Conservation (phyloP, 2,888 invertebrate genomes). For the Sarcophaga caerulescens region DNA sequence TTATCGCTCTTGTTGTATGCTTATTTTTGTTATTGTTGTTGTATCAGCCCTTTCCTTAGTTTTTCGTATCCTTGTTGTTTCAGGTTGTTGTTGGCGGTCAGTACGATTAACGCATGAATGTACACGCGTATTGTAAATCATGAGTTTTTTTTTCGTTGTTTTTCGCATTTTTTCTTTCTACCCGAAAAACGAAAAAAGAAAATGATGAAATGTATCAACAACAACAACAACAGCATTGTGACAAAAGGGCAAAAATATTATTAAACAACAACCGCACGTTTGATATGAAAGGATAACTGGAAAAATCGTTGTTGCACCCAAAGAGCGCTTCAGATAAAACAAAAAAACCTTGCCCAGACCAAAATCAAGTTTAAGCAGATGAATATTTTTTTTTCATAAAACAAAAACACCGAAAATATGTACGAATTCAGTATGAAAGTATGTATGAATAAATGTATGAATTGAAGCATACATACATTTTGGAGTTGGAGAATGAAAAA, state of each 20-base stretch:
- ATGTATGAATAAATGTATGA: neutral
- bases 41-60: neutral
- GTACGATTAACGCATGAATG: slow-evolving; percentile 64
- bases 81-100: slow-evolving; percentile 45
- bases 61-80: slow-evolving; percentile 7
- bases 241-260: slow-evolving; percentile 40
- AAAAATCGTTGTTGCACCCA: slow-evolving; percentile 18
- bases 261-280: slow-evolving; percentile 52
- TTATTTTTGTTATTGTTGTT: slow-evolving; percentile 21
- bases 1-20: neutral
- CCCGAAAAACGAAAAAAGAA: neutral
- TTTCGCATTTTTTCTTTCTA: neutral
- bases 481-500: too few species aligned
- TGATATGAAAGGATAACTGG: slow-evolving; percentile 38
- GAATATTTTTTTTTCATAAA: slow-evolving; percentile 11
- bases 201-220: slow-evolving; percentile 55
- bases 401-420: neutral
- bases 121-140: slow-evolving; percentile 49
- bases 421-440: neutral
- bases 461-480: neutral
- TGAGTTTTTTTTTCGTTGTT: slow-evolving; percentile 22
- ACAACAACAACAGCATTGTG: neutral
- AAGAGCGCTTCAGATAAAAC: neutral
- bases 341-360: neutral
- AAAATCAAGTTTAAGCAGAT: slow-evolving; percentile 53